phyloP scores from a whole-genome alignment of 35 echinoderm and acorn worm species.

The Strongylocentrotus purpuratus region DNA sequence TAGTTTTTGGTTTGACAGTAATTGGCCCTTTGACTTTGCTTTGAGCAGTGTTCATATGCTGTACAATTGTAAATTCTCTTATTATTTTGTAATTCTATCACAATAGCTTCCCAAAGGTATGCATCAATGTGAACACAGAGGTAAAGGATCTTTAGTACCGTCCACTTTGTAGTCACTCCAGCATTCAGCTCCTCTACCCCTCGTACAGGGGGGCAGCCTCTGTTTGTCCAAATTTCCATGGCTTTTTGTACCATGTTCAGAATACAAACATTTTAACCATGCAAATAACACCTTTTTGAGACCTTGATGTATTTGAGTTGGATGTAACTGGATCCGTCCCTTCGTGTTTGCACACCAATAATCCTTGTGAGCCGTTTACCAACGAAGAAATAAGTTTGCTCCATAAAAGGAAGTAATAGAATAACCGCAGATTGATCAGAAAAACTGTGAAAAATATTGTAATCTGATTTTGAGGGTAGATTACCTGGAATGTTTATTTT shows the following conservation, averaged over 20 bases:
- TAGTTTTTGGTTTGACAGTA: too few relatives aligned
- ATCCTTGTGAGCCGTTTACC: slow-evolving; percentile 42
- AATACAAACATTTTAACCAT: slow-evolving; percentile 53
- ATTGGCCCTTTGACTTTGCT: too few relatives aligned
- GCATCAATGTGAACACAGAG: background rate
- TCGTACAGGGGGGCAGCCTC: background rate
- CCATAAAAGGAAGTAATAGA: background rate
- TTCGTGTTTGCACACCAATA: slow-evolving; percentile 7
- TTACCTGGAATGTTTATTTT: background rate
- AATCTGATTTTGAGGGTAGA: background rate
- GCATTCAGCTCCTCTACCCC: background rate
- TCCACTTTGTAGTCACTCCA: background rate
- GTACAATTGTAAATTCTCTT: too few relatives aligned
- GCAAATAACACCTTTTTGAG: slow-evolving; percentile 44
- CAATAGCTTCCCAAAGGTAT: background rate
- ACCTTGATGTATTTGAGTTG: slow-evolving; percentile 3
- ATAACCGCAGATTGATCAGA: background rate
- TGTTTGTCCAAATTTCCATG: slow-evolving; percentile 17
- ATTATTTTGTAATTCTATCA: too few relatives aligned
- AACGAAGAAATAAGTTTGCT: background rate
- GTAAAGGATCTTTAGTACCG: background rate
- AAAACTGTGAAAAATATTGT: background rate
- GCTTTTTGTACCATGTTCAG: slow-evolving; percentile 22
- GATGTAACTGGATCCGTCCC: background rate
- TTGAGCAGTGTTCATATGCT: too few relatives aligned